Evolutionary conservation across 2,888 invertebrate species (phyloP).

Genomic region (Rhodophaea formosa): DNA sequence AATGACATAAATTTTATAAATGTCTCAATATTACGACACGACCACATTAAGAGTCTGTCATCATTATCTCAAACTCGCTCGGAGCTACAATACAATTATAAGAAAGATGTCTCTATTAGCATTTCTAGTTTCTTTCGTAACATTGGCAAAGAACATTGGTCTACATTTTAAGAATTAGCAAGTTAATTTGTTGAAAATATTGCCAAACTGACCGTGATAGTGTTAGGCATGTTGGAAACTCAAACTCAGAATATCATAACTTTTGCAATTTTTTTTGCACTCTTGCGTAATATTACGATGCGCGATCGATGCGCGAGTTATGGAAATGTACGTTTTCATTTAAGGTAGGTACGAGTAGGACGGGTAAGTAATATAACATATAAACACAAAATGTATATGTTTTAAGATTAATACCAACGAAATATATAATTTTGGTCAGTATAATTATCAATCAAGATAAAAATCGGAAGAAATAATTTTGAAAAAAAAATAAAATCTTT

Average conservation of each 20-base stretch:
- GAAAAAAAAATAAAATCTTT: too few relatives aligned
- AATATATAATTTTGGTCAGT: too few relatives aligned
- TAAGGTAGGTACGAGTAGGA: too few relatives aligned
- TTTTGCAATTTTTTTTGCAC: too few relatives aligned
- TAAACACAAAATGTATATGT: too few relatives aligned
- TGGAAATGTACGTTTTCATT: too few relatives aligned
- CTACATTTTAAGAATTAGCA: not conserved
- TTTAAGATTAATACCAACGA: too few relatives aligned
- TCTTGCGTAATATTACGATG: too few relatives aligned
- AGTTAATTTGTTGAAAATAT: not conserved
- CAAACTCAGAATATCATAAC: not conserved
- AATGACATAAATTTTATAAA: not conserved
- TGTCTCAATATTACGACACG: not conserved
- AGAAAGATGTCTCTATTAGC: not conserved
- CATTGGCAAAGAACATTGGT: slow-evolving; percentile 1
- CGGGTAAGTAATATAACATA: too few relatives aligned
- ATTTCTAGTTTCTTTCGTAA: slow-evolving; percentile 1
- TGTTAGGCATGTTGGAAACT: not conserved
- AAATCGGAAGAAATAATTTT: too few relatives aligned
- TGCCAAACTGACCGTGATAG: not conserved
- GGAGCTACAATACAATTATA: not conserved
- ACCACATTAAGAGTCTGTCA: not conserved
- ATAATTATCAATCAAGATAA: too few relatives aligned
- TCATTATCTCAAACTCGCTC: not conserved
- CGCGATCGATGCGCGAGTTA: too few relatives aligned